Conservation (phyloP, 2,113 vertebrate species). For the Microtus richardsoni region DNA sequence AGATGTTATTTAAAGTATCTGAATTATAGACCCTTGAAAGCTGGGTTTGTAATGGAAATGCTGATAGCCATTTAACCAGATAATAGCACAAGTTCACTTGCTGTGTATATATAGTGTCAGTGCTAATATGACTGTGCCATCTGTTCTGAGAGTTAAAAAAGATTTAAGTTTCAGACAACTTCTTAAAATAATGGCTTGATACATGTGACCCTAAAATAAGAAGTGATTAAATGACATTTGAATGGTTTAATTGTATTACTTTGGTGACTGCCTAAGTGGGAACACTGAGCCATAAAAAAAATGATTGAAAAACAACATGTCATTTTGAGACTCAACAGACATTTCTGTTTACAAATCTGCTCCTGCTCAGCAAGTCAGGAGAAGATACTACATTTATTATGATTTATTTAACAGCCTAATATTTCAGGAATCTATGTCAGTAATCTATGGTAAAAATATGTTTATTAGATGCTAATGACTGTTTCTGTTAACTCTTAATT, state of each 20-base stretch:
- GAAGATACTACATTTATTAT: conserved; percentile 42
- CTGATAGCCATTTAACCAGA: conserved; percentile 83
- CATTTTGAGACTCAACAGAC: conserved; percentile 70
- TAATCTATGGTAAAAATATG: conserved; percentile 57
- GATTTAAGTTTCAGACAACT: conserved; percentile 71
- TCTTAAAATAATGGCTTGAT: conserved; percentile 57
- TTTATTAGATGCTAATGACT: conserved; percentile 49
- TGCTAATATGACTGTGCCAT: conserved; percentile 82
- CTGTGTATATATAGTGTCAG: conserved; percentile 58
- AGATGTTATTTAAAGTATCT: conserved; percentile 82
- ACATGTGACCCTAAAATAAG: conserved; percentile 77
- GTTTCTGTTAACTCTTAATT: conserved; percentile 40
- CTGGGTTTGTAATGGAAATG: conserved; percentile 79
- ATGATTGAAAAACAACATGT: conserved; percentile 66
- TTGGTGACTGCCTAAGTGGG: conserved; percentile 39
- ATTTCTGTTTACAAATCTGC: conserved; percentile 61
- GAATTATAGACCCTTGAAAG: conserved; percentile 82
- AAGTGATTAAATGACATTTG: conserved; percentile 74
- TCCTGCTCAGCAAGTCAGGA: conserved; percentile 36
- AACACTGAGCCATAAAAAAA: conserved; percentile 30
- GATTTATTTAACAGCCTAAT: conserved; percentile 48
- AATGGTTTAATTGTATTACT: conserved; percentile 57
- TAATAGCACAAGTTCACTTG: conserved; percentile 79
- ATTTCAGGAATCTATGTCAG: conserved; percentile 50
- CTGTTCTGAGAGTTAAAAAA: conserved; percentile 82